A percentile compares a stretch with the other conserved stretches of the same genome.
These are phyloP conservation scores for Acheta domesticus DNA, from an alignment of 2,888 invertebrate species.

Conservation along the genomic window DNA sequence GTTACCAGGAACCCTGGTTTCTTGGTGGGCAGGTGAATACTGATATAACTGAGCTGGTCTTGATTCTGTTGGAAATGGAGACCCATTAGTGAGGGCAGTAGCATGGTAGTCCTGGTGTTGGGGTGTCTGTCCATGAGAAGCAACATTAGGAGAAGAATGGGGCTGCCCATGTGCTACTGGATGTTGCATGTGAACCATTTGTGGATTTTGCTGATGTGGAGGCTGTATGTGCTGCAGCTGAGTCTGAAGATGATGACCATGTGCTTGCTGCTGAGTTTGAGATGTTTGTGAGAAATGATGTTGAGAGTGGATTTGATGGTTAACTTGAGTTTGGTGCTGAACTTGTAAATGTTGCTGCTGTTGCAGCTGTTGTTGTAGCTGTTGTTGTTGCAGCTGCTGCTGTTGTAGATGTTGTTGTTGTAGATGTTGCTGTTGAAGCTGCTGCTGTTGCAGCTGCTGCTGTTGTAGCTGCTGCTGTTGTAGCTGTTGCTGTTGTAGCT, in stretches of 20 bases:
- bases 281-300: background rate
- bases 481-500: constrained; percentile 44
- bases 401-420: constrained; percentile 22
- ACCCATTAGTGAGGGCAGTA: background rate
- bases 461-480: constrained; percentile 24
- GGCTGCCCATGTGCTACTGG: background rate
- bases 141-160: background rate
- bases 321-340: background rate
- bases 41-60: background rate
- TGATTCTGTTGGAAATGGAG: background rate
- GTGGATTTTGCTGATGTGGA: background rate
- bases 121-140: background rate
- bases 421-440: constrained; percentile 20
- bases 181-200: background rate
- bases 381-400: constrained; percentile 26
- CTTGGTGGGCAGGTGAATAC: background rate
- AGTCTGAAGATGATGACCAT: background rate
- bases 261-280: background rate
- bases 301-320: constrained; percentile 18
- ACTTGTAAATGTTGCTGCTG: background rate
- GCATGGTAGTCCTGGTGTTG: background rate
- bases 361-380: background rate
- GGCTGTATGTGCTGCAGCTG: background rate
- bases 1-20: background rate
- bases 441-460: constrained; percentile 23